Conservation (phyloP, 2,888 invertebrate species). For the Lacanobia wlatinum region DNA sequence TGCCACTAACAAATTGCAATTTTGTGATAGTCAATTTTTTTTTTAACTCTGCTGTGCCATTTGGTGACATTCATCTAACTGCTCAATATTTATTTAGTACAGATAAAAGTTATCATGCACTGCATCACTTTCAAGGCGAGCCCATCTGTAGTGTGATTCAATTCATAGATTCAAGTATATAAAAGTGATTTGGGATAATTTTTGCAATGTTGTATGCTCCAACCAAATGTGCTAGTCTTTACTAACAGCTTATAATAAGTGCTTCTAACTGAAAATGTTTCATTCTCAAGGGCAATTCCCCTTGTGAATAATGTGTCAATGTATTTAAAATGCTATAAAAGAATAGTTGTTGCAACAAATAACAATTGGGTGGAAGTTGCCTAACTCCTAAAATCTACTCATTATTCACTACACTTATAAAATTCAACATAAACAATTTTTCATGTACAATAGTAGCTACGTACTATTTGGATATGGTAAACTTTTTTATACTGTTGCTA, state of each 20-base stretch:
- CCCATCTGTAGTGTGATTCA: not conserved
- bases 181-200: not conserved
- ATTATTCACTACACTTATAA: conserved; percentile 19
- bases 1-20: not conserved
- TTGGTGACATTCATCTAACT: not conserved
- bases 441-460: not conserved
- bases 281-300: not conserved
- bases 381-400: conserved; percentile 18
- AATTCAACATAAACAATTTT: conserved; percentile 28
- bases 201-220: not conserved
- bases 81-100: not conserved
- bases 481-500: conserved; percentile 1
- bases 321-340: not conserved
- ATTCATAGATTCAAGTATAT: not conserved
- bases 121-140: not conserved
- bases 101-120: no score
- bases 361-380: not conserved
- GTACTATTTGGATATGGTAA: conserved; percentile 19
- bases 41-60: not conserved
- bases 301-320: conserved; percentile 3
- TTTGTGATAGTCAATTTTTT: not conserved
- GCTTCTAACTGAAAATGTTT: not conserved
- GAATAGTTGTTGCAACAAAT: no score
- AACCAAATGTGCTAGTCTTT: not conserved
- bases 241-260: not conserved